phyloP scores from a whole-genome alignment of 2,113 vertebrate genomes.

The Silurus glanis region DNA sequence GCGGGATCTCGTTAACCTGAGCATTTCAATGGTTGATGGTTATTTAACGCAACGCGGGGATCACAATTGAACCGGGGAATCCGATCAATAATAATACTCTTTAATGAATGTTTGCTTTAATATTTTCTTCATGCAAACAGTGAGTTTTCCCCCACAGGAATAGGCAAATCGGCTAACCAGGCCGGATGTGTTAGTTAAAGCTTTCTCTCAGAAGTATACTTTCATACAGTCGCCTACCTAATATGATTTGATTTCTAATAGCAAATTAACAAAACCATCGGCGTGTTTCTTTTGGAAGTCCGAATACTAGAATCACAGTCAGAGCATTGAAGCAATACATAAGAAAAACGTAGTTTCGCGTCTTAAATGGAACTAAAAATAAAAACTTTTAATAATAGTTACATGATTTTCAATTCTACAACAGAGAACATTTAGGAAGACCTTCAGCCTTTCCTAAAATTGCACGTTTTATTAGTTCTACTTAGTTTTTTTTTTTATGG shows the following conservation, averaged over 20 bases:
- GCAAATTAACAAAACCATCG: background rate
- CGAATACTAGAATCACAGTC: background rate
- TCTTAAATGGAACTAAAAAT: background rate
- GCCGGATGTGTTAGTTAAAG: conserved; percentile 66
- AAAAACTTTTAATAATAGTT: background rate
- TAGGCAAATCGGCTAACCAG: conserved; percentile 62
- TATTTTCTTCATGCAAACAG: background rate
- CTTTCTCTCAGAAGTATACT: background rate
- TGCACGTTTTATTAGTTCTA: background rate
- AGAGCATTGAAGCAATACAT: background rate
- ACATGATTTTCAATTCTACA: background rate
- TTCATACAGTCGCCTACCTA: background rate
- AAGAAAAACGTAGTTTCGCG: background rate
- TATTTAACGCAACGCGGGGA: background rate
- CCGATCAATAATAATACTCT: background rate
- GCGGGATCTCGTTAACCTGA: background rate
- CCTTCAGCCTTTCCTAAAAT: background rate
- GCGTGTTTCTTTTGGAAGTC: background rate
- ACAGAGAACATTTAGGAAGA: background rate
- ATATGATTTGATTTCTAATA: background rate
- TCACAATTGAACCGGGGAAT: background rate
- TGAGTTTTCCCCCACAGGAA: conserved; percentile 56
- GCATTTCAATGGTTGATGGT: background rate
- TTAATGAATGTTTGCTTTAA: background rate
- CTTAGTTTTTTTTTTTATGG: background rate